These are phyloP conservation scores for Gyrodactylus bullatarudis DNA, from an alignment of 1,140 invertebrate species.

Conservation along the genomic window DNA sequence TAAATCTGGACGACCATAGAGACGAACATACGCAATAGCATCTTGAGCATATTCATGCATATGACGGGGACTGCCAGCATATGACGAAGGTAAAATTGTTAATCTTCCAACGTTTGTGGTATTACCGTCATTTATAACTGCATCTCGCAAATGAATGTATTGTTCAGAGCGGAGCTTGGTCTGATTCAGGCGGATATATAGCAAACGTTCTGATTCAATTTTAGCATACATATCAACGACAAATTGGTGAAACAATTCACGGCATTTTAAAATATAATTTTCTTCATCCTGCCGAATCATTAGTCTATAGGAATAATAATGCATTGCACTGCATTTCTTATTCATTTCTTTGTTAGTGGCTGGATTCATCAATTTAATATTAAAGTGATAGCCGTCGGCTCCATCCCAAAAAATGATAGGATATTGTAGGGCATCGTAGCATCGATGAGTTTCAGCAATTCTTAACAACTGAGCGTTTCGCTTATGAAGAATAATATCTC, in stretches of 20 bases:
- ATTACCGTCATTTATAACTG: constrained; percentile 9
- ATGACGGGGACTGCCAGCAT: constrained; percentile 15
- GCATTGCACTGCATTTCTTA: constrained; percentile 6
- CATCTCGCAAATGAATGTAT: constrained; percentile 12
- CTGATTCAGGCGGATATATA: constrained; percentile 12
- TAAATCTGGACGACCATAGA: constrained; percentile 16
- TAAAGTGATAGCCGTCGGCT: constrained; percentile 8
- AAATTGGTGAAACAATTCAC: constrained; percentile 17
- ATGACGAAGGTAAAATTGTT: constrained; percentile 18
- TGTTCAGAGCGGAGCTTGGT: constrained; percentile 10
- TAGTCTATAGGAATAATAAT: constrained; percentile 9
- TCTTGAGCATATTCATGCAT: constrained; percentile 22
- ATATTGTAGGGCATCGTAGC: constrained; percentile 9
- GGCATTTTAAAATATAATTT: constrained; percentile 13
- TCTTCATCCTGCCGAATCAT: constrained; percentile 4
- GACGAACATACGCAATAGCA: constrained; percentile 24
- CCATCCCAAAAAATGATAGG: constrained; percentile 9
- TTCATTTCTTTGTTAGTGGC: background rate
- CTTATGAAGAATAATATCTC: constrained; percentile 10
- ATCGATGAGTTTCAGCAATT: constrained; percentile 13
- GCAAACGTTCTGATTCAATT: constrained; percentile 13
- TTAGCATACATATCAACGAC: constrained; percentile 20
- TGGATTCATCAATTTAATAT: constrained; percentile 6
- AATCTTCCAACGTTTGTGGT: constrained; percentile 12
- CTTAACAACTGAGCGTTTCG: background rate